Conservation (phyloP, 2,113 vertebrate species). For the Synodontis membranacea region DNA sequence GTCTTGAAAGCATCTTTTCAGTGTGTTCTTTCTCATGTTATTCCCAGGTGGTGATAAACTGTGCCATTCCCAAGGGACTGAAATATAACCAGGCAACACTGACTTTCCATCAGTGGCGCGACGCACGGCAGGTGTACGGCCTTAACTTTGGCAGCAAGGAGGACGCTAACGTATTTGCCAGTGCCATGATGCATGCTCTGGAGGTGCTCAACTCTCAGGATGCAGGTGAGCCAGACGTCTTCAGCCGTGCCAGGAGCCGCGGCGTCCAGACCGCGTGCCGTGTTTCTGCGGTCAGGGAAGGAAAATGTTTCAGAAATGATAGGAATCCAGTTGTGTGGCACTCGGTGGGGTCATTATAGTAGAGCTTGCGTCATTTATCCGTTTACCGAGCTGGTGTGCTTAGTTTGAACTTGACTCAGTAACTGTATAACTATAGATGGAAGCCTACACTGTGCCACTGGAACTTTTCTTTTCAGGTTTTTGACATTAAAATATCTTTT, state of each 20-base stretch:
- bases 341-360: background rate
- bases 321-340: background rate
- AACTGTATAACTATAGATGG: background rate
- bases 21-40: background rate
- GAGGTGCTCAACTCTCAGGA: constrained; percentile 99
- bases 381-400: constrained; percentile 32
- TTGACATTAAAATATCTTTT: too few relatives aligned
- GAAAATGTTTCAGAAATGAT: background rate
- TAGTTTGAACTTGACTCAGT: constrained; percentile 19
- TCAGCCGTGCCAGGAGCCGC: background rate
- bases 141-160: constrained; percentile 99
- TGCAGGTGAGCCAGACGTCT: constrained; percentile 73
- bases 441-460: too few relatives aligned
- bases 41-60: constrained; percentile 95
- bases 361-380: constrained; percentile 8
- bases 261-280: background rate
- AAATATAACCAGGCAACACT: constrained; percentile 99
- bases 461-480: too few relatives aligned
- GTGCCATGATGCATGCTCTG: constrained; percentile 99
- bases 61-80: constrained; percentile 98
- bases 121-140: constrained; percentile 94
- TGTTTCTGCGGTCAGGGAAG: background rate
- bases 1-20: background rate
- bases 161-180: constrained; percentile 98
- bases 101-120: constrained; percentile 98